Evolutionary conservation across 1,140 invertebrate genomes (phyloP).

Genomic region (Eupeodes corollae): DNA sequence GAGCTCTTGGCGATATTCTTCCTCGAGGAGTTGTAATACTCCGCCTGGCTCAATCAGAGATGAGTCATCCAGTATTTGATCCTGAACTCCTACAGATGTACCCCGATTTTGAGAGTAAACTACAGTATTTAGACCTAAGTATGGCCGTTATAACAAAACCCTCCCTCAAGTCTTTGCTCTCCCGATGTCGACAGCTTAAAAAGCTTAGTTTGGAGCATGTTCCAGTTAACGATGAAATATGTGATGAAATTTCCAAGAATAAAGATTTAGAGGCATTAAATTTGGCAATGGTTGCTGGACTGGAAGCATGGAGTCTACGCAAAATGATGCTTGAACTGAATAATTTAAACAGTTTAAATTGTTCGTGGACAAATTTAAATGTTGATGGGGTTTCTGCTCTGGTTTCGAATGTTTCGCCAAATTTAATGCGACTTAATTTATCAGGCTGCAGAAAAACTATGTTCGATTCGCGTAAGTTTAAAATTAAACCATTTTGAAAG

Average conservation of each 20-base stretch:
- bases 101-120: constrained; percentile 35
- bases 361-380: constrained; percentile 69
- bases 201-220: constrained; percentile 78
- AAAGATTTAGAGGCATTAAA: constrained; percentile 57
- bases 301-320: constrained; percentile 48
- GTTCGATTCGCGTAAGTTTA: constrained; percentile 57
- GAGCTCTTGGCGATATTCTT: constrained; percentile 57
- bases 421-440: constrained; percentile 62
- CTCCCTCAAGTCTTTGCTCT: constrained; percentile 52
- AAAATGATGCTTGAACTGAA: constrained; percentile 48
- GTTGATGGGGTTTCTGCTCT: constrained; percentile 48
- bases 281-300: constrained; percentile 58
- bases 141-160: constrained; percentile 54
- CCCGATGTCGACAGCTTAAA: constrained; percentile 54
- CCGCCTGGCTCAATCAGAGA: constrained; percentile 61
- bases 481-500: not conserved
- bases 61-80: constrained; percentile 44
- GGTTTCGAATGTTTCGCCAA: constrained; percentile 48
- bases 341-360: constrained; percentile 59
- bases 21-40: constrained; percentile 60
- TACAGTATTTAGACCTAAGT: constrained; percentile 76
- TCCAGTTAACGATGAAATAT: constrained; percentile 48
- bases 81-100: constrained; percentile 8
- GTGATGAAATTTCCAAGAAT: constrained; percentile 54
- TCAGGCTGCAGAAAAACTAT: constrained; percentile 66